These are phyloP conservation scores for Lacerta agilis DNA, from an alignment of 2,797 vertebrate genomes.

Conservation along the genomic window DNA sequence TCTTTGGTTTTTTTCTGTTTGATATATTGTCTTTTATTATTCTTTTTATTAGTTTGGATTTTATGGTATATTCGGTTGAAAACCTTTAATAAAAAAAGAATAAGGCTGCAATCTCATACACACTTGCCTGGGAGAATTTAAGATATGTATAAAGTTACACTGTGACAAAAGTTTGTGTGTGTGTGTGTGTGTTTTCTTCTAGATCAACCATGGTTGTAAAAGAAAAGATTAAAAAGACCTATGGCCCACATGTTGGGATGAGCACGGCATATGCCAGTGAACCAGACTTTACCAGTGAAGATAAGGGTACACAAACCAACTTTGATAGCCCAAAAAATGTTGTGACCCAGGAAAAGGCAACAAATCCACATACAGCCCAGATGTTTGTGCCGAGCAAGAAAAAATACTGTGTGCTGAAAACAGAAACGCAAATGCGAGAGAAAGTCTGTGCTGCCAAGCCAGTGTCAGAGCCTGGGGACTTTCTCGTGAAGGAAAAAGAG, in stretches of 20 bases:
- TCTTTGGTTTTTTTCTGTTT: no score
- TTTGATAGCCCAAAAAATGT: neutral
- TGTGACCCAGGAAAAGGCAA: neutral
- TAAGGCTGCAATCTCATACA: neutral
- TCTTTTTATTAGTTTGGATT: no score
- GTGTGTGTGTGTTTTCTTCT: neutral
- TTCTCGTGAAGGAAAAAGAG: neutral
- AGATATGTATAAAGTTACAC: neutral
- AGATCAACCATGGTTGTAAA: neutral
- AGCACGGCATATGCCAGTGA: neutral
- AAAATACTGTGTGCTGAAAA: neutral
- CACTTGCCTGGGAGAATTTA: neutral
- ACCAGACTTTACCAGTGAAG: neutral
- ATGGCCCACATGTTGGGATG: neutral
- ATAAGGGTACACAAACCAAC: conserved; percentile 19
- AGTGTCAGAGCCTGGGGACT: neutral
- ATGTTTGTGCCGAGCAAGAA: neutral
- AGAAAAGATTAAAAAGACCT: conserved; percentile 5
- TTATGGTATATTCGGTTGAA: no score
- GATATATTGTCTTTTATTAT: no score
- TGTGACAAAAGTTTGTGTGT: neutral
- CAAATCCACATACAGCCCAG: neutral
- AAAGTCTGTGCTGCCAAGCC: neutral
- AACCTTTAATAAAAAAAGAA: neutral
- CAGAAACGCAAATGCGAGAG: neutral